These are phyloP conservation scores for Polymixis lichenea DNA, from an alignment of 2,888 invertebrate species.

Conservation along the genomic window DNA sequence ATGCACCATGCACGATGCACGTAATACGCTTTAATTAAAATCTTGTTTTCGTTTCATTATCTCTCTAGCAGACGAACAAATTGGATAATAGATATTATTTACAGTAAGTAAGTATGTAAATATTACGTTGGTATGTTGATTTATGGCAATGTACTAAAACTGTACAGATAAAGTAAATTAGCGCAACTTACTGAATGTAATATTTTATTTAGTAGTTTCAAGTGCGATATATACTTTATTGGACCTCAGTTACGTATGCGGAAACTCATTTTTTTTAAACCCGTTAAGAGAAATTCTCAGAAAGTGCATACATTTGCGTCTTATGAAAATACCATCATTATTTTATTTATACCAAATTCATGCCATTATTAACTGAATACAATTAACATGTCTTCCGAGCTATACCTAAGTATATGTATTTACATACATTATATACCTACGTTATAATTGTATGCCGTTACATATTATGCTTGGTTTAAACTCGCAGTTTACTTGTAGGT, in stretches of 20 bases:
- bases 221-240: conserved; percentile 14
- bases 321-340: no score
- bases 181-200: conserved; percentile 50
- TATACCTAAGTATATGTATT: neutral
- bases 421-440: neutral
- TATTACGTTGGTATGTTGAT: conserved; percentile 31
- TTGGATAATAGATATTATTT: conserved; percentile 54
- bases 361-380: conserved; percentile 7
- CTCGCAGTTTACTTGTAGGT: neutral
- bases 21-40: conserved; percentile 32
- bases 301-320: neutral
- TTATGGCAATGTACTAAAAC: conserved; percentile 63
- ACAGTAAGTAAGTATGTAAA: conserved; percentile 33
- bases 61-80: conserved; percentile 54
- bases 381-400: conserved; percentile 8
- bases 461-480: conserved; percentile 13
- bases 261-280: neutral
- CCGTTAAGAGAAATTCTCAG: neutral
- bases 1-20: conserved; percentile 30
- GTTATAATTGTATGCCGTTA: conserved; percentile 24
- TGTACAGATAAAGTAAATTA: conserved; percentile 55
- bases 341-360: neutral
- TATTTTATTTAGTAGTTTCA: conserved; percentile 43
- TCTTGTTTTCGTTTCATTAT: conserved; percentile 54
- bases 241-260: neutral